These are phyloP conservation scores for Plecotus auritus DNA, from an alignment of 2,113 vertebrate species.

Conservation along the genomic window DNA sequence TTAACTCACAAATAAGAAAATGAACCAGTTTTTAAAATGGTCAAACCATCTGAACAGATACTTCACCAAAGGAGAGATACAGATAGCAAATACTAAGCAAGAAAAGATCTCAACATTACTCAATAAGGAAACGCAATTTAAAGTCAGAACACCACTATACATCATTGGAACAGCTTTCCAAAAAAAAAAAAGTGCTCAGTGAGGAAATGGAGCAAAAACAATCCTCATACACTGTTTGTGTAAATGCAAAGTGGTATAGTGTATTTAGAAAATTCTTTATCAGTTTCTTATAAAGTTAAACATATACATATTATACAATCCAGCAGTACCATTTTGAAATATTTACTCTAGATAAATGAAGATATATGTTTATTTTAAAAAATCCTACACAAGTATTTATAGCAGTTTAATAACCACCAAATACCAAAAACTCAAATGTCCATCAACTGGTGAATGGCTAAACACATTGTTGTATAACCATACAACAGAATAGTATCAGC, in stretches of 20 bases:
- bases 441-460: background rate
- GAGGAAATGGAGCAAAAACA: background rate
- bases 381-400: background rate
- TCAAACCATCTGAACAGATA: background rate
- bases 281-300: background rate
- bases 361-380: background rate
- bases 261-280: background rate
- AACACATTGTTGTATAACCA: background rate
- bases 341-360: background rate
- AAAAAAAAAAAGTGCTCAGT: background rate
- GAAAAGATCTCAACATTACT: background rate
- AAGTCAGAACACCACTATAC: background rate
- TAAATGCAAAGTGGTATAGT: background rate
- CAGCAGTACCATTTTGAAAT: background rate
- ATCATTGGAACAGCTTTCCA: background rate
- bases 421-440: background rate
- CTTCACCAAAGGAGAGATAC: background rate
- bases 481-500: background rate
- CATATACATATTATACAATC: background rate
- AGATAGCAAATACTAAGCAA: background rate
- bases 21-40: background rate
- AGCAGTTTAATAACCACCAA: background rate
- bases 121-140: background rate
- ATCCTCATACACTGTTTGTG: background rate
- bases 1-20: conserved; percentile 12